phyloP scores from a whole-genome alignment of 1,140 invertebrate genomes.

The Centruroides vittatus region DNA sequence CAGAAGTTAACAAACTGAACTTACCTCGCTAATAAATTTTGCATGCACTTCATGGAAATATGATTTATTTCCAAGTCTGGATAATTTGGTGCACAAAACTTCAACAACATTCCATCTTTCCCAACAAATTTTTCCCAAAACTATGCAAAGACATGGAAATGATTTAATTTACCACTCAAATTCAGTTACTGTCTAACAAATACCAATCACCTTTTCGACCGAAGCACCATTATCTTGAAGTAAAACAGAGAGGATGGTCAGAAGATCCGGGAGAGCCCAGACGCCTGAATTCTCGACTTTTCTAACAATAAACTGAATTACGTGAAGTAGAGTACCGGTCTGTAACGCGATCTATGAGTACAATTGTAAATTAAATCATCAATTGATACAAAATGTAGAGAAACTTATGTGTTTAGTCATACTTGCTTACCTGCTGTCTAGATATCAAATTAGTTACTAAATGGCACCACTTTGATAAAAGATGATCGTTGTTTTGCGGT shows the following conservation, averaged over 20 bases:
- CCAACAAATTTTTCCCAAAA: conserved; percentile 1
- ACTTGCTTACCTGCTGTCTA: conserved; percentile 2
- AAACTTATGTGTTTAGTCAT: no score
- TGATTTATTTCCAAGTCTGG: not conserved
- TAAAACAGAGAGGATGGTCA: not conserved
- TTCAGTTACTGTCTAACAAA: no score
- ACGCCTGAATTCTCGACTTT: not conserved
- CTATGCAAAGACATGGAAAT: not conserved
- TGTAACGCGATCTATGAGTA: no score
- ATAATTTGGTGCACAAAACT: not conserved
- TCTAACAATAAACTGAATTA: not conserved
- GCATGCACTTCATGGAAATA: conserved; percentile 2
- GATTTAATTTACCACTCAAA: no score
- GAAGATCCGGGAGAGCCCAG: not conserved
- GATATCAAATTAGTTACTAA: not conserved
- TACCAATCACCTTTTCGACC: not conserved
- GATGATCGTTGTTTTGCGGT: conserved; percentile 1
- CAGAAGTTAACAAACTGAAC: not conserved
- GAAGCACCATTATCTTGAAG: not conserved
- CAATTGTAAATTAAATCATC: no score
- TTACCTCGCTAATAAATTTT: not conserved
- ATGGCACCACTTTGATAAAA: conserved; percentile 4
- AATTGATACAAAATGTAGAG: no score
- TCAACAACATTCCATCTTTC: not conserved
- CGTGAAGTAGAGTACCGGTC: not conserved